A percentile compares a stretch with the other conserved stretches of the same genome.
These are phyloP conservation scores for Trissoscelio sp. DNA, from an alignment of 2,888 invertebrate genomes.

Conservation along the genomic window DNA sequence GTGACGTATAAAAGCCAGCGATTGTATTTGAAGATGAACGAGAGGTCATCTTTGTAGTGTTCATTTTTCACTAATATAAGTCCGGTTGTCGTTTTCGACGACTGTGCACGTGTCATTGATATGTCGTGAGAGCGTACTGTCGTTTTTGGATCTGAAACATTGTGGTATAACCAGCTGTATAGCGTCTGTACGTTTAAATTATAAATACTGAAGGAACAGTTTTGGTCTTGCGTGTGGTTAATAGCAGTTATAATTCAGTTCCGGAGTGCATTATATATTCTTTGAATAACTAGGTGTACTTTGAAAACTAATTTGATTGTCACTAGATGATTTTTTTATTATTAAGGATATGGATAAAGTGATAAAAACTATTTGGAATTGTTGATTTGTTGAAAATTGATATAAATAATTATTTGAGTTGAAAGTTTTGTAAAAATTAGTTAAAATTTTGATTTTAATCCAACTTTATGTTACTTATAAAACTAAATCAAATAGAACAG, in stretches of 20 bases:
- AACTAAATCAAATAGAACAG: no score
- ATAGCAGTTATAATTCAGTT: background rate
- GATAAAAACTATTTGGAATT: no score
- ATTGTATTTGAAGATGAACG: constrained; percentile 1
- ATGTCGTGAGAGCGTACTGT: background rate
- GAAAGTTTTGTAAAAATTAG: no score
- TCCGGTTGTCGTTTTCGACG: background rate
- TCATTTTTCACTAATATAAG: background rate
- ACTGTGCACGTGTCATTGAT: background rate
- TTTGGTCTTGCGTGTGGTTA: background rate
- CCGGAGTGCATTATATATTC: no score
- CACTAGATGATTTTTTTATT: no score
- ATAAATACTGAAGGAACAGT: background rate
- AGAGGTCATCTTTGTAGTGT: background rate
- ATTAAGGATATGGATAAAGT: no score
- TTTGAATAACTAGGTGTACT: no score
- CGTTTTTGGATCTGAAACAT: background rate
- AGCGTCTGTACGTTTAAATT: background rate
- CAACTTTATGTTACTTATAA: no score
- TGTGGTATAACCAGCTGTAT: background rate
- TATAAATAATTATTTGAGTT: no score
- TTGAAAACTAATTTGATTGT: no score
- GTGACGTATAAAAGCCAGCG: constrained; percentile 14
- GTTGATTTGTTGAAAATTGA: no score
- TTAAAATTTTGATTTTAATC: no score